phyloP scores from a whole-genome alignment of 1,140 invertebrate species.

The Pseudomyrmex pallidus region DNA sequence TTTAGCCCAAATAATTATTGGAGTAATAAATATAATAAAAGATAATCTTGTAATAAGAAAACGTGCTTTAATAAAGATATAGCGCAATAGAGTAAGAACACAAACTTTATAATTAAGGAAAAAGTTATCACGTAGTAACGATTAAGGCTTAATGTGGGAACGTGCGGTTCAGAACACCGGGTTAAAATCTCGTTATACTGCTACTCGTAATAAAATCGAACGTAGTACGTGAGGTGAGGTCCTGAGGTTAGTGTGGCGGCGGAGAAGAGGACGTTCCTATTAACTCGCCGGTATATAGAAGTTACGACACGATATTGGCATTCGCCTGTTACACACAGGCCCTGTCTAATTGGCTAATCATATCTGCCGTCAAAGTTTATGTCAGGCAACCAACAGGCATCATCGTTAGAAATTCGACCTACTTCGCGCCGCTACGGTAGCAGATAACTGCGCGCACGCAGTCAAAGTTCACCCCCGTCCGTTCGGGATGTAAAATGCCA shows the following conservation, averaged over 20 bases:
- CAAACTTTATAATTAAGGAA: background rate
- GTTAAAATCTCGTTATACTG: slow-evolving; percentile 51
- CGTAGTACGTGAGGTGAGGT: slow-evolving; percentile 31
- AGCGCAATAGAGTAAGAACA: no score
- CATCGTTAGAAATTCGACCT: slow-evolving; percentile 58
- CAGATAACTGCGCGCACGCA: slow-evolving; percentile 42
- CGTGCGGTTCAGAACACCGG: slow-evolving; percentile 24
- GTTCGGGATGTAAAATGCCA: slow-evolving; percentile 13
- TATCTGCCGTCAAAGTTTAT: slow-evolving; percentile 62
- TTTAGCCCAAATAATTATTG: slow-evolving; percentile 1
- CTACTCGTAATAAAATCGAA: slow-evolving; percentile 58
- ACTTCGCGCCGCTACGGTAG: slow-evolving; percentile 41
- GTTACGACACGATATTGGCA: slow-evolving; percentile 60
- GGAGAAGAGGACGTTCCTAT: slow-evolving; percentile 52
- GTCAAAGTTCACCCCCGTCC: slow-evolving; percentile 40
- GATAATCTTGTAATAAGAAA: slow-evolving; percentile 12
- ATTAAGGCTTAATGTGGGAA: slow-evolving; percentile 54
- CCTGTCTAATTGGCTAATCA: slow-evolving; percentile 61
- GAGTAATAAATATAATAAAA: background rate
- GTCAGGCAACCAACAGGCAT: slow-evolving; percentile 50
- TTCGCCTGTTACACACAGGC: slow-evolving; percentile 45
- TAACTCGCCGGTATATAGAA: slow-evolving; percentile 50
- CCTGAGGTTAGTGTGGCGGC: slow-evolving; percentile 49
- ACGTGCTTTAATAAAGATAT: no score
- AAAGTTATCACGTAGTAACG: slow-evolving; percentile 42